Evolutionary conservation across 2,797 vertebrate genomes (phyloP).

Genomic region (Allobates femoralis): DNA sequence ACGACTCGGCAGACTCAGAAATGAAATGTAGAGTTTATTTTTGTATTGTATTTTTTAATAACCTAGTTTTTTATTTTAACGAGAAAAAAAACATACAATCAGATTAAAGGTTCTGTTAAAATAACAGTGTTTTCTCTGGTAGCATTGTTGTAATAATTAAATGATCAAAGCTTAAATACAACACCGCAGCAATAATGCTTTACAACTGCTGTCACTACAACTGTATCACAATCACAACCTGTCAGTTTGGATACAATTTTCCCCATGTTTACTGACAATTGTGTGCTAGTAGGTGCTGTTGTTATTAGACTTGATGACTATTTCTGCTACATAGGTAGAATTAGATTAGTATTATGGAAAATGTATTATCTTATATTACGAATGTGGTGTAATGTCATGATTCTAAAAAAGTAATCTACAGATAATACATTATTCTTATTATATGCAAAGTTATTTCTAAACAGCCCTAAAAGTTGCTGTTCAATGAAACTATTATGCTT

Average conservation of each 20-base stretch:
- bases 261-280: constrained; percentile 39
- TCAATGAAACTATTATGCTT: constrained; percentile 20
- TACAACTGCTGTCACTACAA: neutral
- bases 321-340: constrained; percentile 31
- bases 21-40: constrained; percentile 62
- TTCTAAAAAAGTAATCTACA: constrained; percentile 21
- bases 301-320: constrained; percentile 10
- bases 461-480: constrained; percentile 6
- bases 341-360: constrained; percentile 31
- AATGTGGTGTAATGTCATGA: constrained; percentile 16
- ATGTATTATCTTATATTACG: constrained; percentile 16
- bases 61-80: constrained; percentile 32
- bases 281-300: constrained; percentile 47
- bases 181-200: constrained; percentile 32
- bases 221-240: constrained; percentile 22
- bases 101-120: neutral
- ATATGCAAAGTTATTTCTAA: constrained; percentile 32
- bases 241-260: constrained; percentile 32
- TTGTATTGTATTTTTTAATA: constrained; percentile 62
- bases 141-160: constrained; percentile 24
- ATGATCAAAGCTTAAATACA: neutral
- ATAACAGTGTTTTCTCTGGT: neutral
- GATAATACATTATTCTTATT: constrained; percentile 1
- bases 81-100: neutral
- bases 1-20: constrained; percentile 7